Base-by-base conservation (phyloP, 2,797 vertebrate species). In the Coilia nasus region DNA sequence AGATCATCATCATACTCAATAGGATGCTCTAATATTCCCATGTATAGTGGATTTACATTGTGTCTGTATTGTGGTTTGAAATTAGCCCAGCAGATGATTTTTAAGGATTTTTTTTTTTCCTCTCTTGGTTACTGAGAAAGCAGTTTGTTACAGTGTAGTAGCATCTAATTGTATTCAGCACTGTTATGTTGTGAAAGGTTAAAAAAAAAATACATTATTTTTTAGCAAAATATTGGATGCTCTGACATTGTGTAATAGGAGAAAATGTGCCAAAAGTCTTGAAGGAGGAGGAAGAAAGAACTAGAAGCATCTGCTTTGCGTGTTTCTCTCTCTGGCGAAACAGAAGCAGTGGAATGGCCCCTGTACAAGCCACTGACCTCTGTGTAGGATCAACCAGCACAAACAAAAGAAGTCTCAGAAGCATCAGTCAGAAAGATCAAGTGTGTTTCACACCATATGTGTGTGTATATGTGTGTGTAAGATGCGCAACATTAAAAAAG, bases 251-350 rank as follows among this genome's bases (percentile, higher is more conserved):
- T 87, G 44, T 19, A 35, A 81, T 89, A 89, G 90, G 87, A 91
- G 85, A 83, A 89, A 91, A 94, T 89, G 94, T 95, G 94, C 94
- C 94, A 94, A 95, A 90, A 91, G 90, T 78, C 28, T 54, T 47
- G 62, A 31, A 19, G 10, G 35, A 54, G 50, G 50, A 75, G 67
- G 67, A 78, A 44, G 28, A 17, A 71, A 15, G 67, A 78, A 82
- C 71, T 80, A 56, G 56, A 83, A 84, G 60, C 81, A 44, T 81
- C 19, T 60, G 83, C 75, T 82, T 75, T 44, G 35, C 10, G 1
- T 78, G 31, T 41, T 44, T 19, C 5, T 78, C 67, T 4, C 64
- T 3, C 3, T 14, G 64, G 64, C 6, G 25, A 67, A 67, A 67
- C 62, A 31, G 9, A 67, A 67, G 25, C 62, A 67, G 12, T 31